phyloP scores from a whole-genome alignment of 2,113 vertebrate genomes.

The Gasterosteus nipponicus region DNA sequence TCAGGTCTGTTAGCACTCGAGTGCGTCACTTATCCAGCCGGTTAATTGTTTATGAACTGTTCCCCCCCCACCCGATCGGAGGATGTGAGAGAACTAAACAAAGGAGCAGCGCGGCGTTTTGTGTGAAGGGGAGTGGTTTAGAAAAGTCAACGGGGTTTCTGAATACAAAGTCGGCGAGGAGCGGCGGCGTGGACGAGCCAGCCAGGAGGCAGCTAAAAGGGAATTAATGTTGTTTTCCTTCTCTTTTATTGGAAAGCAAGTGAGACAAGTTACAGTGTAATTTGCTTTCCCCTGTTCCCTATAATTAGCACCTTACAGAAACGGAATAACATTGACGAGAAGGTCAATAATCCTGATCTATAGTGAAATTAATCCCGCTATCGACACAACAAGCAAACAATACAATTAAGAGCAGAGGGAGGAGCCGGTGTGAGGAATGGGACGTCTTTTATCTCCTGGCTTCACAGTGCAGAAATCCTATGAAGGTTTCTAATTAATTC shows the following conservation, averaged over 20 bases:
- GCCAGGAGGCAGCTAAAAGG: slow-evolving; percentile 53
- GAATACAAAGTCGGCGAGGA: slow-evolving; percentile 40
- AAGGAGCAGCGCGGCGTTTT: slow-evolving; percentile 56
- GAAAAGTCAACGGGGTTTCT: slow-evolving; percentile 56
- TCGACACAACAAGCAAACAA: slow-evolving; percentile 83
- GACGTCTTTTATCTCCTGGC: slow-evolving; percentile 83
- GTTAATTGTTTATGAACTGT: slow-evolving; percentile 81
- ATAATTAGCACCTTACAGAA: slow-evolving; percentile 86
- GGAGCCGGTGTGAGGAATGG: slow-evolving; percentile 71
- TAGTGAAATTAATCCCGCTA: slow-evolving; percentile 85
- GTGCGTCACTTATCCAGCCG: slow-evolving; percentile 77
- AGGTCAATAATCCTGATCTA: slow-evolving; percentile 85
- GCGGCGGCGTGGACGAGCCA: slow-evolving; percentile 22
- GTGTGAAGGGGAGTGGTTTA: slow-evolving; percentile 51
- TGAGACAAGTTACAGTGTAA: slow-evolving; percentile 81
- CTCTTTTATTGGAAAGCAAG: slow-evolving; percentile 81
- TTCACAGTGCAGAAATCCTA: slow-evolving; percentile 84
- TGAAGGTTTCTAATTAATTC: slow-evolving; percentile 87
- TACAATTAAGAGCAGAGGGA: slow-evolving; percentile 79
- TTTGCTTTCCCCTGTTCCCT: slow-evolving; percentile 80
- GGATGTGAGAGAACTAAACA: slow-evolving; percentile 60
- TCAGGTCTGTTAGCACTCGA: slow-evolving; percentile 75
- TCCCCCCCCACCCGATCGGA: slow-evolving; percentile 63
- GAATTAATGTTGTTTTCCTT: slow-evolving; percentile 77
- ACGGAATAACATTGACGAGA: slow-evolving; percentile 84